Conservation (phyloP, 2,888 invertebrate genomes). For the Macrophya annulata region DNA sequence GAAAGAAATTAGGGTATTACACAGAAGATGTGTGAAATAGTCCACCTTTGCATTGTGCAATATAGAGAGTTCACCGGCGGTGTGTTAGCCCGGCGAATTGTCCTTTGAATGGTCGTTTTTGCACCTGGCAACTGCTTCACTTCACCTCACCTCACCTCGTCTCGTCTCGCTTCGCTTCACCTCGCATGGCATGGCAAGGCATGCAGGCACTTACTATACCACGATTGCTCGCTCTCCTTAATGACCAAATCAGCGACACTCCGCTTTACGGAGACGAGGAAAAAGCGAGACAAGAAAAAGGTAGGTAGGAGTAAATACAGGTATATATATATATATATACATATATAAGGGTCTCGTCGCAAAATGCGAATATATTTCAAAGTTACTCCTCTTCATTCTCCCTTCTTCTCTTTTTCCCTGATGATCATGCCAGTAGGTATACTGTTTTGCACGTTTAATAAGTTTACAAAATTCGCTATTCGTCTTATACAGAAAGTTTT, state of each 20-base stretch:
- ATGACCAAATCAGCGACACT: constrained; percentile 39
- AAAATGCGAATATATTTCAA: neutral
- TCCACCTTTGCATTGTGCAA: constrained; percentile 55
- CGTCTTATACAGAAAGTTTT: neutral
- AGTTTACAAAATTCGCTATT: neutral
- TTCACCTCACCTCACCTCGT: neutral
- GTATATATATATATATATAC: no score
- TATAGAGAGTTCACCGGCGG: constrained; percentile 28
- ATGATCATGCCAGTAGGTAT: neutral
- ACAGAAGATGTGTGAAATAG: constrained; percentile 55
- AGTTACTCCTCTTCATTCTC: neutral
- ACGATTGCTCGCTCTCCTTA: constrained; percentile 26
- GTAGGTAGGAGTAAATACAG: no score
- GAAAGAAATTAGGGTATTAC: constrained; percentile 55
- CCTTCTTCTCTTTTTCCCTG: neutral
- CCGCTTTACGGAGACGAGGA: neutral
- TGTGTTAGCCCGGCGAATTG: constrained; percentile 42
- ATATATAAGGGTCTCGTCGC: neutral
- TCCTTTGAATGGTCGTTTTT: constrained; percentile 44
- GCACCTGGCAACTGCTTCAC: constrained; percentile 41
- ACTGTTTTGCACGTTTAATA: neutral
- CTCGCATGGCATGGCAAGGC: neutral
- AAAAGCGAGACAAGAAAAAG: constrained; percentile 7
- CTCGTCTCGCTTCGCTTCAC: neutral
- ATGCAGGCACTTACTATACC: constrained; percentile 41